A percentile compares a stretch with the other conserved stretches of the same genome.
Evolutionary conservation across 2,888 invertebrate species (phyloP).

Genomic region (Conus canariensis): DNA sequence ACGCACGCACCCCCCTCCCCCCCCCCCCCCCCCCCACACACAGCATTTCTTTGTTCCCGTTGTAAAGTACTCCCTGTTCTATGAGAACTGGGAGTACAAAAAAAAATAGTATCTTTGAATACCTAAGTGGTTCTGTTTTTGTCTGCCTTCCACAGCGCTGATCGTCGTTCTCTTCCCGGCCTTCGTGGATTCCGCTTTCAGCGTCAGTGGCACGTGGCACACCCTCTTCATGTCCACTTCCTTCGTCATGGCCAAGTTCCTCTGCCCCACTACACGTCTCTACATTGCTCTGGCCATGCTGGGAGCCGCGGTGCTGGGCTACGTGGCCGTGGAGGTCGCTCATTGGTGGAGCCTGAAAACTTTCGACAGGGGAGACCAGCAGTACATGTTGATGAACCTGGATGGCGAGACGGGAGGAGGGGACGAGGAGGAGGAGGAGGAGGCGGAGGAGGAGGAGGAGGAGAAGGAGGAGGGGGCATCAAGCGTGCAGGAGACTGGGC

Average conservation of each 20-base stretch:
- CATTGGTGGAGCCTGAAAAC: background rate
- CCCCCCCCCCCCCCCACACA: no score
- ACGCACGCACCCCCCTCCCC: no score
- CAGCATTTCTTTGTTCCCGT: no score
- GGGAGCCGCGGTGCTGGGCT: background rate
- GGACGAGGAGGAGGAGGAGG: no score
- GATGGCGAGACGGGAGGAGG: no score
- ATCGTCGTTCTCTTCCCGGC: slow-evolving; percentile 33
- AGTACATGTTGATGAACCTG: slow-evolving; percentile 10
- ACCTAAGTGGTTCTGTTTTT: no score
- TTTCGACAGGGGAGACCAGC: slow-evolving; percentile 31
- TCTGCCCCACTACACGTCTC: slow-evolving; percentile 14
- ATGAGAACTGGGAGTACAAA: no score
- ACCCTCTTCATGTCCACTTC: background rate
- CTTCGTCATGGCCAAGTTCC: slow-evolving; percentile 19
- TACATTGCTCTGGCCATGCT: slow-evolving; percentile 8
- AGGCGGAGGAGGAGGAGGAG: no score
- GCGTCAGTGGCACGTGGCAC: slow-evolving; percentile 20
- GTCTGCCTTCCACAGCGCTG: slow-evolving; percentile 10
- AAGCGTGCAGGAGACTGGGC: no score
- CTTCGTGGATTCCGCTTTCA: slow-evolving; percentile 33
- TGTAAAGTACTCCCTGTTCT: no score
- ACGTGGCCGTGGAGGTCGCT: slow-evolving; percentile 30
- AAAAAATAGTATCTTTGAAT: no score
- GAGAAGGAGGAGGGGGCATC: no score